Evolutionary conservation across 2,113 vertebrate genomes (phyloP), one percentile per base, ranked within the genome.

Genomic region (Octodon degus): DNA sequence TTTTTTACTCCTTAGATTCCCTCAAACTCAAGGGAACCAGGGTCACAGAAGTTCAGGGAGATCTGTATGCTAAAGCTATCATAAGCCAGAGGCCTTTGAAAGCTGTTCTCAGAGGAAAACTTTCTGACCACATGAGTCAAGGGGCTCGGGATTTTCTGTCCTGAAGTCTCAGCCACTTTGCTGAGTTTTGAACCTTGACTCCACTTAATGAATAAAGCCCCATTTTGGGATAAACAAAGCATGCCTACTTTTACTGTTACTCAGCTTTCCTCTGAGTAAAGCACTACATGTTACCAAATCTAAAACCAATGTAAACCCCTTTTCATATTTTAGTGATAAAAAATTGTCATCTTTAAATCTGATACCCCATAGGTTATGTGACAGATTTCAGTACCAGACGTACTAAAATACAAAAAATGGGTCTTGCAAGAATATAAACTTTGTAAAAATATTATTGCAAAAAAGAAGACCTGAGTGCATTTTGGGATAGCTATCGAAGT

Each of bases 361-460:
- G 58, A 55, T 7, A 53, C 25, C 27, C 50, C 7, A 22, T 17
- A 90, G 81, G 88, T 72, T 60, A 47, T 34, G 74, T 53, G 53
- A 62, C 83, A 22, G 3, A 84, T 90, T 81, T 32, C 6, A 63
- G 12, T 67, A 80, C 43, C 22, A 30, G 76, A 81, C 62, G 83
- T 89, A 72, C 40, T 79, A 67, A 91, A 72, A 77, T n/a, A 20
- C 60, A 47, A 88, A 92, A 34, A 62, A 1, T 32, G 25, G 43
- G 43, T 32, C 43, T 43, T 9, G 14, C 25, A 81, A 63, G 53
- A 50, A 17, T 65, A 60, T 72, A 93, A 14, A 65, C 4, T 22
- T 20, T 83, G 72, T 62, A 25, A 92, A 91, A 96, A 83, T 76
- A 88, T 72, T 62, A 74, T 58, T 67, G n/a, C 93, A 91, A 83